Evolutionary conservation across 2,797 vertebrate species (phyloP).

Genomic region (Pteronotus mesoamericanus): DNA sequence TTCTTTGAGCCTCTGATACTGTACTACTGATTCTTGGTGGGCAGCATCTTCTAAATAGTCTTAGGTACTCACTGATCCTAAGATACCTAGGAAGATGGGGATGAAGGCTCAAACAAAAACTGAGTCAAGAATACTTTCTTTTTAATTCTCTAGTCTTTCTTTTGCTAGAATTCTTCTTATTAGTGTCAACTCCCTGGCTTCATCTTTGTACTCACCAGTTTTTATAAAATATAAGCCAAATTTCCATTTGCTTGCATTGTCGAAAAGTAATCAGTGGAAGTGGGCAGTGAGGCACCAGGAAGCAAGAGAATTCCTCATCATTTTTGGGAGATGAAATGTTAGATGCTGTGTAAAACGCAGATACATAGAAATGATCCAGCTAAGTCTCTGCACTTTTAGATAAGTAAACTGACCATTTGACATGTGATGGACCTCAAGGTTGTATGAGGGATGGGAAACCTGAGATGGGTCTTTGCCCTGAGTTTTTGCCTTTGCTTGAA

Average conservation of each 20-base stretch:
- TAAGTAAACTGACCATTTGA: neutral
- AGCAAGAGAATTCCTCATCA: neutral
- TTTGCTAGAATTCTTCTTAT: neutral
- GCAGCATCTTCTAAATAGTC: neutral
- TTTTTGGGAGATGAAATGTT: neutral
- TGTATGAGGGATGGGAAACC: neutral
- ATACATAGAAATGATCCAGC: neutral
- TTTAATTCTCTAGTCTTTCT: neutral
- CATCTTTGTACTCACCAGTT: neutral
- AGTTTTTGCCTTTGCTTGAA: neutral
- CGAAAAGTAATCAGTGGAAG: conserved; percentile 20
- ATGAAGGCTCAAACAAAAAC: neutral
- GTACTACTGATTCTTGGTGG: neutral
- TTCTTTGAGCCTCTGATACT: neutral
- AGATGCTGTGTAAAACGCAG: neutral
- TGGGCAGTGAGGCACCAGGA: neutral
- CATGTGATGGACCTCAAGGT: neutral
- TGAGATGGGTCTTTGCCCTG: neutral
- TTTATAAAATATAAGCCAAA: neutral
- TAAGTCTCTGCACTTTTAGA: neutral
- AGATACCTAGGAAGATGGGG: neutral
- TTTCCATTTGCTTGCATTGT: conserved; percentile 23
- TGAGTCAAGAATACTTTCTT: neutral
- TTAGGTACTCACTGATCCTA: neutral
- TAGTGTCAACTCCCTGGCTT: neutral